phyloP scores from a whole-genome alignment of 2,113 vertebrate genomes.

The Cathartes aura region DNA sequence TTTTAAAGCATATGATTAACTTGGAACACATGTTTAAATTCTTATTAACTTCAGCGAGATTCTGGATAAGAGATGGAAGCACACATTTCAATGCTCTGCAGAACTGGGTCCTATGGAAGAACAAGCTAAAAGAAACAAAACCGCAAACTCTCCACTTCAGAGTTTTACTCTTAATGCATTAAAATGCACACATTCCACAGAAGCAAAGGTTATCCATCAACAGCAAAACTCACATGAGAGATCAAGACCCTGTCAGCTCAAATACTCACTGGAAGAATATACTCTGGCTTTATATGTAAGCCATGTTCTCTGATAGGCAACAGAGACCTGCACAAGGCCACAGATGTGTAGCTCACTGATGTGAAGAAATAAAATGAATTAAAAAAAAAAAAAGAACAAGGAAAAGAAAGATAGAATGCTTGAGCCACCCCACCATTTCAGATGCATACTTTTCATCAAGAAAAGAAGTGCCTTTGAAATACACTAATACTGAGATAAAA shows the following conservation, averaged over 20 bases:
- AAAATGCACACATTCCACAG: conserved; percentile 37
- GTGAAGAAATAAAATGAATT: background rate
- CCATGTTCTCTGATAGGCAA: conserved; percentile 42
- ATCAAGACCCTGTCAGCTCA: conserved; percentile 57
- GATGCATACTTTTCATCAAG: background rate
- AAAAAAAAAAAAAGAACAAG: background rate
- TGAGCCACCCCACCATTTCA: background rate
- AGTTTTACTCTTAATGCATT: background rate
- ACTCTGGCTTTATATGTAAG: conserved; percentile 60
- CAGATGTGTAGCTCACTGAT: background rate
- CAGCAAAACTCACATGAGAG: conserved; percentile 48
- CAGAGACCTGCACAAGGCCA: background rate
- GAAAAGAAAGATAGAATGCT: background rate
- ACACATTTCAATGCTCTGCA: background rate
- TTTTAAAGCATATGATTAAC: background rate
- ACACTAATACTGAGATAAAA: background rate
- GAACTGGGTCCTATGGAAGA: background rate
- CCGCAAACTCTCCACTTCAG: background rate
- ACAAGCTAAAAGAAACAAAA: background rate
- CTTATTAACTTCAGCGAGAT: background rate
- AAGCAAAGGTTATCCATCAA: conserved; percentile 75
- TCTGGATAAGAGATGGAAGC: background rate
- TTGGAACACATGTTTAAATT: background rate
- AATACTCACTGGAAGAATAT: conserved; percentile 31
- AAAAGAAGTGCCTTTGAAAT: background rate